phyloP scores from a whole-genome alignment of 2,113 vertebrate genomes.

The Dipodomys ordii region DNA sequence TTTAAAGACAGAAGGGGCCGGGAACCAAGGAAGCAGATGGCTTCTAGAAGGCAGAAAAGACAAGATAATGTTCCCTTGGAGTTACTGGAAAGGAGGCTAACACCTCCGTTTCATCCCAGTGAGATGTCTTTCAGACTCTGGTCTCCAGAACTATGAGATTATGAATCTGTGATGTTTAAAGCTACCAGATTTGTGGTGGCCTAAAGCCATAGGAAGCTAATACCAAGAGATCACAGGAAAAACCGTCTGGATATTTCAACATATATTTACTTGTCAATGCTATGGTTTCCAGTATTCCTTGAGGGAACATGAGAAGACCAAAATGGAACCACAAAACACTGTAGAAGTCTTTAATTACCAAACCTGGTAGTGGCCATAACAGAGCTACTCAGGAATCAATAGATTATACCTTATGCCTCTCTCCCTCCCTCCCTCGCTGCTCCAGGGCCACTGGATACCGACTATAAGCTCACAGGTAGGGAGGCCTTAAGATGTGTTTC shows the following conservation, averaged over 20 bases:
- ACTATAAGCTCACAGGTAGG: neutral
- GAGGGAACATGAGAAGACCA: neutral
- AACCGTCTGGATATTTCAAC: too few relatives aligned
- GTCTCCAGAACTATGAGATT: neutral
- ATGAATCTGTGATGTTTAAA: neutral
- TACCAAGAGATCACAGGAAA: neutral
- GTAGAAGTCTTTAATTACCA: neutral
- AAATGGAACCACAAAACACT: neutral
- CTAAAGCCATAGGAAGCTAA: neutral
- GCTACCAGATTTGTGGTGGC: neutral
- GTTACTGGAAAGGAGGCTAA: neutral
- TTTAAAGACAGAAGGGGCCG: neutral
- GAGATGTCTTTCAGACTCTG: neutral
- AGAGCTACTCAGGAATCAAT: neutral
- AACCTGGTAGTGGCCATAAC: rapidly evolving
- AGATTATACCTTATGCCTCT: neutral
- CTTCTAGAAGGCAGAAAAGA: neutral
- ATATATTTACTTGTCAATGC: rapidly evolving
- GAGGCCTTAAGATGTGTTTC: neutral
- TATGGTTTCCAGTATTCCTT: neutral
- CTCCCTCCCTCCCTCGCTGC: neutral
- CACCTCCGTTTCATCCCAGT: neutral
- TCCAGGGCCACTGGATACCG: too few relatives aligned
- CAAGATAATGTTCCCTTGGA: neutral
- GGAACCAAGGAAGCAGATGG: rapidly evolving